Base-by-base conservation (phyloP, 2,113 vertebrate genomes). In the Antechinus flavipes region DNA sequence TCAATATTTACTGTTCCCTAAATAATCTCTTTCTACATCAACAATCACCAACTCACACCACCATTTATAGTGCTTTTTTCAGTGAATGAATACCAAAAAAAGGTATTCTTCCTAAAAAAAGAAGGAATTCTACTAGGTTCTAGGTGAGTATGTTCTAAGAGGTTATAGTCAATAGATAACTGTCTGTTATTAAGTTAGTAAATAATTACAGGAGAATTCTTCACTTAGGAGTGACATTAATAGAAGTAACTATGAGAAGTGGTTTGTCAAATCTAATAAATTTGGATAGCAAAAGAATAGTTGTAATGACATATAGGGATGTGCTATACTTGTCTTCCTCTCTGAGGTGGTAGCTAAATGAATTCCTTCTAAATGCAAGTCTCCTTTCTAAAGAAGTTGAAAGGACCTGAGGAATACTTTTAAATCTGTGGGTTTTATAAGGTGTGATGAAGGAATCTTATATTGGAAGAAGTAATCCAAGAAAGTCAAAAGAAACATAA, bases 401-500 rank as follows among this genome's bases (percentile, higher is more conserved):
- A 54, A 27, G 42, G 42, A 2, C 89, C 84, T 56, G 23, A 91
- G 11, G 56, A 56, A 46, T 53, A 22, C 14, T 7, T 52, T 8
- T 49, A 55, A 50, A 1, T 2, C 2, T 7, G 23, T 8, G 27
- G 68, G n/a, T 54, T 68, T 91, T 55, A 24, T n/a, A 49, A 46
- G 68, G n/a, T 91, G 54, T n/a, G 42, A 54, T 90, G 54, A 68
- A 25, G 46, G 14, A 10, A 46, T 50, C 19, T 26, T 90, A 5
- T 90, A 50, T 22, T 30, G 52, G 35, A 93, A 68, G 24, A 35
- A 61, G 68, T 8, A 54, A 55, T 54, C 90, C 55, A 35, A 76
- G 42, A 93, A 93, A 30, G 23, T 91, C 61, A 6, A 8, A n/a
- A 27, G 35, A 97, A n/a, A 54, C 58, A n/a, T 49, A 54, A 93